Evolutionary conservation across 1,140 invertebrate species (phyloP), one percentile per base, ranked within the genome.

Genomic region (Drosophila sp.): DNA sequence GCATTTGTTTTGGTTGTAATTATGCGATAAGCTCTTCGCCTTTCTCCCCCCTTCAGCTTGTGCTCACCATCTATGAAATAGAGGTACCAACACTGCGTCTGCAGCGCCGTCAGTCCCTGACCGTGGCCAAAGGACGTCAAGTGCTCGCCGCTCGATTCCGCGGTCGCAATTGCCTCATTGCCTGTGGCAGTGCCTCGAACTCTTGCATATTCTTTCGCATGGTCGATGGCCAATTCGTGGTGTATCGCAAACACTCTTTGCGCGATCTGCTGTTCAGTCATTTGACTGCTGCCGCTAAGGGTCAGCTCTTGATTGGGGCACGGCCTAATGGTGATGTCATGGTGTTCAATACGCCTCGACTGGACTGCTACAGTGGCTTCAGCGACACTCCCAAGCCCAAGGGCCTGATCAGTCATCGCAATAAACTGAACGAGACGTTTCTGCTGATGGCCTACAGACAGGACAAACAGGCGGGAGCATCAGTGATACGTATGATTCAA

Each of bases 281-380:
- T 4, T 44, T 91, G 7, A 44, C 60, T 3, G 73, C 77, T 6
- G 60, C 70, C 25, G 56, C 60, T 27, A 62, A 50, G 7, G 84
- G 83, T 3, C 76, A 77, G 11, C 64, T 85, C 1, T 63, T 91
- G 60, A 40, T 90, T 4, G 81, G 78, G 4, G 75, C 76, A 1
- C 73, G 70, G 1, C 33, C 54, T 58, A 91, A 76, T 30, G 81
- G 83, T 3, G 79, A 90, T 38, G 77, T 91, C 7, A 40, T 86
- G 32, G 58, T 90, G 4, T 91, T 91, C 54, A 79, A 81, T 3
- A 90, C 60, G 25, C 50, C 79, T 5, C 83, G 82, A 8, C 55
- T 91, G 61, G 84, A 91, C 57, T 91, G 90, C 56, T 91, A 84
- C 50, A 89, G 71, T 8, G 89, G 84, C 23, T 91, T 81, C 6